Evolutionary conservation across 1,140 invertebrate genomes (phyloP), one percentile per base, ranked within the genome.

Genomic region (Hydropsyche tenuis): DNA sequence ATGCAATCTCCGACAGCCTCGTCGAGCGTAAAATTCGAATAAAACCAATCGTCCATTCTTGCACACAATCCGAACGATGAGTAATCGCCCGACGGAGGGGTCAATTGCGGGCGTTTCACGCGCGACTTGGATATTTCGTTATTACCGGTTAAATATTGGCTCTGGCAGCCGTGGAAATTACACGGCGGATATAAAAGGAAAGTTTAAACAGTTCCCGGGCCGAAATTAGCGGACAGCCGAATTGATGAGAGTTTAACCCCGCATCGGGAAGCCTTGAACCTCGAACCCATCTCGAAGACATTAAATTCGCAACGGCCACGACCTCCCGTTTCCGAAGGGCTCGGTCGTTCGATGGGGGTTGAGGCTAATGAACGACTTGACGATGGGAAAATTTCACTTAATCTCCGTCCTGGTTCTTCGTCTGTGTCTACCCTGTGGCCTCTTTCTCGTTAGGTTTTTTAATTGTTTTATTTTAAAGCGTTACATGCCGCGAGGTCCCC

Each of bases 71-170:
- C 11, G 18, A 56, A 12, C 51, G 51, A 60, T 60, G 23, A 60
- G 56, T 60, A 60, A 60, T 60, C 18, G 18, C 22, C 20, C 3
- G 9, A 9, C 30, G 3, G 30, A 4, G 30, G 30, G 56, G 56
- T 25, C 56, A 60, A 22, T 60, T 60, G 3, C 18, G 14, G 23
- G n/a, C 22, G 23, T 23, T 60, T 60, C 56, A 20, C 56, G 56
- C 56, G 22, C 22, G 23, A 60, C 18, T 60, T 4, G 30, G 9
- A 37, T 60, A 60, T 60, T 60, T 25, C 22, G 56, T 60, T 22
- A 60, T 60, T 60, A 60, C 56, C 22, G 56, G 22, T 60, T 60
- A 60, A 60, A 60, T 60, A 60, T 60, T 60, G 25, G 56, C 56
- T 25, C 22, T 60, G 11, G 23, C 23, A 60, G 23, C 20, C 22